These are phyloP conservation scores for Mormyrus lacerda DNA, from an alignment of 2,113 vertebrate species.

Conservation along the genomic window DNA sequence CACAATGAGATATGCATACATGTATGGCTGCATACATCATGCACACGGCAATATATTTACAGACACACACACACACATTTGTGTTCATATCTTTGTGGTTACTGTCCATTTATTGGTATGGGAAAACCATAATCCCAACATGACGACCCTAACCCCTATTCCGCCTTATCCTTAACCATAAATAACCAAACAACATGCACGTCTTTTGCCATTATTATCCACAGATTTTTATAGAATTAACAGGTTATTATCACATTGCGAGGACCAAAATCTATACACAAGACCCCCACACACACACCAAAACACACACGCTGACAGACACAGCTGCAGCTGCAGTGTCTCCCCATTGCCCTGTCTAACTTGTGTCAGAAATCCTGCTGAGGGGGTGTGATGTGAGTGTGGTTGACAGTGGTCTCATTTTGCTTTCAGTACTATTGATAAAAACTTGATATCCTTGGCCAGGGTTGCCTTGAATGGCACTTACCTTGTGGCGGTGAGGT, in stretches of 20 bases:
- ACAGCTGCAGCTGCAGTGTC: not conserved
- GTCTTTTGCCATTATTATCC: not conserved
- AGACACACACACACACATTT: not conserved
- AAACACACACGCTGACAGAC: not conserved
- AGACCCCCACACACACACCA: not conserved
- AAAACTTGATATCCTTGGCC: conserved; percentile 45
- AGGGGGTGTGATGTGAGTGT: conserved; percentile 62
- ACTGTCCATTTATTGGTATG: not conserved
- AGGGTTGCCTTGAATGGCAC: conserved; percentile 44
- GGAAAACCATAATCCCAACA: not conserved
- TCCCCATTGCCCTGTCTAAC: conserved; percentile 28
- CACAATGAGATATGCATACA: not conserved
- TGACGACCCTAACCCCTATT: not conserved
- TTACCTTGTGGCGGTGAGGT: conserved; percentile 45
- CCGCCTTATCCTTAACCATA: not conserved
- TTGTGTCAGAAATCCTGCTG: conserved; percentile 34
- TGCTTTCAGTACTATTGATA: conserved; percentile 68
- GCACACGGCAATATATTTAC: not conserved
- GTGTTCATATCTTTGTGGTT: not conserved
- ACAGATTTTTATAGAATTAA: not conserved
- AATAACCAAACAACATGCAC: not conserved
- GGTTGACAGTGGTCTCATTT: conserved; percentile 69
- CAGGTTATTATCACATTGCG: not conserved
- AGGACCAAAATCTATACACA: not conserved
- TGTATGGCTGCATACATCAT: not conserved